Conservation (phyloP, 1,140 invertebrate species). For the Piezodorus guildinii region DNA sequence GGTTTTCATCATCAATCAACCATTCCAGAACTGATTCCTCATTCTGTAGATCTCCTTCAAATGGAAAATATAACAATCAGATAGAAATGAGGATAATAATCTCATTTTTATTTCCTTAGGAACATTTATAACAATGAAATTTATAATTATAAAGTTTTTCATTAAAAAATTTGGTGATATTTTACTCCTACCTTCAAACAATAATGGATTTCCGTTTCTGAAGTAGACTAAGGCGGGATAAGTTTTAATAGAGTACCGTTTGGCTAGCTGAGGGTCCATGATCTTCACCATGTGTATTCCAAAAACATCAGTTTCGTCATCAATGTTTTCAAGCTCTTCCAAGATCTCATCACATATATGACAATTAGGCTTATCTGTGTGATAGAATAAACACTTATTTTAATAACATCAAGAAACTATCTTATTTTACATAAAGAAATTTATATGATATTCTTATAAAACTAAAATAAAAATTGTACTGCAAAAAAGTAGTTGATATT, state of each 20-base stretch:
- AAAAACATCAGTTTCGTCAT: constrained; percentile 86
- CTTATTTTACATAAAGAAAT: too few relatives aligned
- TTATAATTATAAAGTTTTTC: not conserved
- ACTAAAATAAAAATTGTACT: too few relatives aligned
- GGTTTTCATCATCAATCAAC: constrained; percentile 86
- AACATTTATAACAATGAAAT: not conserved
- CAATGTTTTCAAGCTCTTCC: constrained; percentile 78
- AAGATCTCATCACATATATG: constrained; percentile 86
- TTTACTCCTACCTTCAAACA: constrained; percentile 61
- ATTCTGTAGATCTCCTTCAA: constrained; percentile 72
- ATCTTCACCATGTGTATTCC: constrained; percentile 92
- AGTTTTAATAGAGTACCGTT: constrained; percentile 88
- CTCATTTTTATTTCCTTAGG: not conserved
- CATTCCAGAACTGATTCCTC: constrained; percentile 84
- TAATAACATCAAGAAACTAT: too few relatives aligned
- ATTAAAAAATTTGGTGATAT: not conserved
- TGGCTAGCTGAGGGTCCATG: constrained; percentile 79
- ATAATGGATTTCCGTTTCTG: constrained; percentile 81
- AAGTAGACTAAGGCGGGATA: constrained; percentile 89
- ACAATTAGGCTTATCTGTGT: constrained; percentile 77
- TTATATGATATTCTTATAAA: too few relatives aligned
- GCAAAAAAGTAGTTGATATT: too few relatives aligned
- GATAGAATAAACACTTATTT: too few relatives aligned
- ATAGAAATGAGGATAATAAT: too few relatives aligned
- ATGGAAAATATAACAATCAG: not conserved